These are phyloP conservation scores for Isaurus tuberculatus DNA, from an alignment of 92 coral and sea anemone genomes.

Conservation along the genomic window DNA sequence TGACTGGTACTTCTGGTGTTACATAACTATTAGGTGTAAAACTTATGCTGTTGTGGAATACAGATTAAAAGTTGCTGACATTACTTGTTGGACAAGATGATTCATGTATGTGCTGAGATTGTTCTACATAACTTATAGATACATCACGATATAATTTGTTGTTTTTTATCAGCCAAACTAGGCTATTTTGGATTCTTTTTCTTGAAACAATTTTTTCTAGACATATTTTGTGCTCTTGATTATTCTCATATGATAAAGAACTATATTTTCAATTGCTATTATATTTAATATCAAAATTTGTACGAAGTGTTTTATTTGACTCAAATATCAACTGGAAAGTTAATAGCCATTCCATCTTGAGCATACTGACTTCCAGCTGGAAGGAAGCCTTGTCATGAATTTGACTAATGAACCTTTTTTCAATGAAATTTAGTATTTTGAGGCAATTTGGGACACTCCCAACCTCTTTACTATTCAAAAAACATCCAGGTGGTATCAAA, in stretches of 20 bases:
- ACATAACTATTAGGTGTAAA: constrained; percentile 43
- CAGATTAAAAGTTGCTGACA: constrained; percentile 28
- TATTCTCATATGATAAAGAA: neutral
- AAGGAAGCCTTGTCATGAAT: constrained; percentile 32
- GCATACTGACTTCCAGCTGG: constrained; percentile 53
- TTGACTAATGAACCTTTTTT: constrained; percentile 50
- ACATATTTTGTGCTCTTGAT: constrained; percentile 12
- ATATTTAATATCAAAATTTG: constrained; percentile 5
- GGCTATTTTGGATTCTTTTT: constrained; percentile 43
- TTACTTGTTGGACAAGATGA: constrained; percentile 25
- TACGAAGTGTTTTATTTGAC: constrained; percentile 30
- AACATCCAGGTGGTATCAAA: constrained; percentile 38
- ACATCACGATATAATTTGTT: constrained; percentile 38
- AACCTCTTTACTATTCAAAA: constrained; percentile 45
- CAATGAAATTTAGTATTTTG: constrained; percentile 40
- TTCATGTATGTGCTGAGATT: constrained; percentile 21
- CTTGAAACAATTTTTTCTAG: constrained; percentile 36
- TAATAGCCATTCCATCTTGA: constrained; percentile 32
- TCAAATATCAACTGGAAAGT: constrained; percentile 41
- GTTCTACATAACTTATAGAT: constrained; percentile 39
- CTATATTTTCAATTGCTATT: constrained; percentile 15
- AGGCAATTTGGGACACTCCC: constrained; percentile 44
- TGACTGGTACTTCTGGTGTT: constrained; percentile 42
- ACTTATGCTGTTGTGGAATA: constrained; percentile 25
- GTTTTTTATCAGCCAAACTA: constrained; percentile 40